phyloP scores from a whole-genome alignment of 2,113 vertebrate genomes.

The Clarias gariepinus region DNA sequence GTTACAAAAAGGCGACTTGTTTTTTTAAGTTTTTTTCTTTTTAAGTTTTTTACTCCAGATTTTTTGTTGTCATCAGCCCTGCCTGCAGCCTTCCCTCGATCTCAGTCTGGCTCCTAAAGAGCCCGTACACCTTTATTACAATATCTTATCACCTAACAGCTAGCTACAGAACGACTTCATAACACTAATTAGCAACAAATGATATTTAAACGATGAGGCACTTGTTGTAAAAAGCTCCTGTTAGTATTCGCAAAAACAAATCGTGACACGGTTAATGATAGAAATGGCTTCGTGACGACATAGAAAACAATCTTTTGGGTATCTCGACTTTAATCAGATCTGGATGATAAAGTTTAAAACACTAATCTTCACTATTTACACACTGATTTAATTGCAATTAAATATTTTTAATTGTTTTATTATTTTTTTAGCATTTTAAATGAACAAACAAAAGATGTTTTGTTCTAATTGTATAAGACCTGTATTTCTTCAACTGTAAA shows the following conservation, averaged over 20 bases:
- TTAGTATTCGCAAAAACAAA: neutral
- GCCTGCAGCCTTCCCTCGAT: constrained; percentile 38
- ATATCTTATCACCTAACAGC: neutral
- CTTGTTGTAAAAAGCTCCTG: neutral
- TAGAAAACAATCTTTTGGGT: neutral
- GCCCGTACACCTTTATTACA: neutral
- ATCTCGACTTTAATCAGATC: neutral
- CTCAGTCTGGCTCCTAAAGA: neutral
- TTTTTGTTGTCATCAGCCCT: neutral
- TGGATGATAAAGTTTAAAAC: neutral
- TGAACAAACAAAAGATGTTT: too few relatives aligned
- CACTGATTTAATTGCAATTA: neutral
- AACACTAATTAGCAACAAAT: neutral
- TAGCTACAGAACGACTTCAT: neutral
- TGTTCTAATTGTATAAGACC: neutral
- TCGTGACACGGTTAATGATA: neutral
- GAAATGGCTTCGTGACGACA: neutral
- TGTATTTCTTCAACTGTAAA: neutral
- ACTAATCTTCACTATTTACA: neutral
- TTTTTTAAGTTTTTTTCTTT: constrained; percentile 18
- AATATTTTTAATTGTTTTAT: too few relatives aligned
- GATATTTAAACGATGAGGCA: neutral
- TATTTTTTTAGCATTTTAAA: neutral
- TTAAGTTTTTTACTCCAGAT: neutral
- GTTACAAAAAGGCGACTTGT: constrained; percentile 68